Base-by-base conservation (phyloP, 2,888 invertebrate genomes). In the Rosalia funebris region DNA sequence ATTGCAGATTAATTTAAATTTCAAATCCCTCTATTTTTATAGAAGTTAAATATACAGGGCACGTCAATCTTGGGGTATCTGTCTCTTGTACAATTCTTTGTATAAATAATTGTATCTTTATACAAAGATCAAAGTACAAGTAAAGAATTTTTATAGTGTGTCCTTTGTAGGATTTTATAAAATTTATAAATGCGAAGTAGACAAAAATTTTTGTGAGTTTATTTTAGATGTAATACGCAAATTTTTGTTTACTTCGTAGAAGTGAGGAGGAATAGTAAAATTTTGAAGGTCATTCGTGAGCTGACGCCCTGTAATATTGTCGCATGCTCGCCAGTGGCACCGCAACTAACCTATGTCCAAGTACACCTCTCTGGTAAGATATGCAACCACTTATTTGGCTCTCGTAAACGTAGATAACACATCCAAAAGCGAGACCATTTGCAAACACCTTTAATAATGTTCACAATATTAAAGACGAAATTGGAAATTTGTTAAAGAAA, bases 341-440 rank as follows among this genome's bases (percentile, higher is more conserved):
- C 78, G 79, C 80, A 78, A 78, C 78, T 83, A 83, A 83, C 83
- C 80, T 83, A 85, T 85, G 85, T 84, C 85, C 83, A 84, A 84
- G 82, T 85, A 84, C 81, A 84, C 83, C 73, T 82, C 84, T 80
- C 82, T 85, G 85, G 85, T 85, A 85, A 84, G 84, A 78, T 60
- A 60, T 60, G 11, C 3, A 52, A 44, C 15, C 41, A 15, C 12
- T 48, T 48, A n/a, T 37, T 37, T 14, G 20, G 31, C 25, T 7
- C n/a, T 7, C 25, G 25, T 25, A n/a, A 34, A 34, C 10, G 11
- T 34, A 34, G 5, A 11, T 34, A n/a, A 25, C 25, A n/a, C 11
- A 34, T 34, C 34, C 34, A 34, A 34, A 34, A 34, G 10, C 34
- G 34, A 34, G 34, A n/a, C 25, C n/a, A n/a, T n/a, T n/a, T n/a